Conservation (phyloP, 1,140 invertebrate genomes). For the Nebria ingens region DNA sequence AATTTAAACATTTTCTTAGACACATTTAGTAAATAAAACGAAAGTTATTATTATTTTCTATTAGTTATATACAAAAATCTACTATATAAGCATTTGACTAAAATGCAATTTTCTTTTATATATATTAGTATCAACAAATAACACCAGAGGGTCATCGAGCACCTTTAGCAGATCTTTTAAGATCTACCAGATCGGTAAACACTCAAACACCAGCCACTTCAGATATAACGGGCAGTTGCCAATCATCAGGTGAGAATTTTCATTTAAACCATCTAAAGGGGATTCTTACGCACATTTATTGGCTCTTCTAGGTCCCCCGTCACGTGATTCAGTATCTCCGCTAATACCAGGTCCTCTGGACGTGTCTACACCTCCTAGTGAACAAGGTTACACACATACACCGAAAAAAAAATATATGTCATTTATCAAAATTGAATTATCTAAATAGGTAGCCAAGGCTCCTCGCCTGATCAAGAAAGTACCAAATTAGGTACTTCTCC, state of each 20-base stretch:
- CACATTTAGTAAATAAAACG: no score
- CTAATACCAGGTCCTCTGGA: slow-evolving; percentile 41
- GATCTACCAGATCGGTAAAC: slow-evolving; percentile 62
- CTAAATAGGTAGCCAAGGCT: slow-evolving; percentile 46
- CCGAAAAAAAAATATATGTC: no score
- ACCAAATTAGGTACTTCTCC: slow-evolving; percentile 57
- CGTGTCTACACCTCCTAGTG: slow-evolving; percentile 40
- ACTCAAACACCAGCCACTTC: slow-evolving; percentile 64
- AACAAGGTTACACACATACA: slow-evolving; percentile 36
- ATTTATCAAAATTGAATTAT: no score
- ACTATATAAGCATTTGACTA: no score
- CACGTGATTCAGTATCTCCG: slow-evolving; percentile 47
- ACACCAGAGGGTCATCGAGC: slow-evolving; percentile 77
- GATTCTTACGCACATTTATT: no score
- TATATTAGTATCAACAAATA: slow-evolving; percentile 32
- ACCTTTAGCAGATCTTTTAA: slow-evolving; percentile 63
- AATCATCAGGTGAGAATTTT: slow-evolving; percentile 42
- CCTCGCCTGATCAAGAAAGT: slow-evolving; percentile 45
- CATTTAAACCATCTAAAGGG: slow-evolving; percentile 11
- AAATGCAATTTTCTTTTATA: no score
- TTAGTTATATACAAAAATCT: no score
- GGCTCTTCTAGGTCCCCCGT: slow-evolving; percentile 38
- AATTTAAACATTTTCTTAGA: no score
- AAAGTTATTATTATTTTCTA: no score
- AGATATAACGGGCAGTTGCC: slow-evolving; percentile 41